Evolutionary conservation across 2,113 vertebrate species (phyloP).

Genomic region (Myotis yumanensis): DNA sequence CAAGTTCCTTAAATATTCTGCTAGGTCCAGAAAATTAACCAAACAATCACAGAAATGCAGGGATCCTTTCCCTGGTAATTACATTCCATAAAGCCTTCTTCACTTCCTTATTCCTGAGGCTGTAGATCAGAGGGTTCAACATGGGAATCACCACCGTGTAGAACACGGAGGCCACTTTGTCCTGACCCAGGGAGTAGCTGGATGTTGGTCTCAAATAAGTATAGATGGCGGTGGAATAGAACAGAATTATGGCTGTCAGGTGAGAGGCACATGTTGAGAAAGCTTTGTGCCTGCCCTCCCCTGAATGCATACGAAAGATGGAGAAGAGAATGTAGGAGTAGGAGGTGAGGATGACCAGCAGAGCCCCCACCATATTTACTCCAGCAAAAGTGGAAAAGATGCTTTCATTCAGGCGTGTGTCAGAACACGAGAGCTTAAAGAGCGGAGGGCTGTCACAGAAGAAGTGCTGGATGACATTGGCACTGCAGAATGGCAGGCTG

Average conservation of each 20-base stretch:
- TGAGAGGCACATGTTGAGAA: slow-evolving; percentile 63
- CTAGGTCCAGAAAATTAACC: neutral
- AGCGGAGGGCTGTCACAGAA: slow-evolving; percentile 70
- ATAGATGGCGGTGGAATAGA: slow-evolving; percentile 45
- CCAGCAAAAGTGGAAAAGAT: slow-evolving; percentile 57
- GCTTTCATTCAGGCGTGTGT: slow-evolving; percentile 37
- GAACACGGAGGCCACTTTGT: slow-evolving; percentile 55
- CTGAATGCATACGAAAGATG: slow-evolving; percentile 2
- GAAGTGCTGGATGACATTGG: slow-evolving; percentile 68
- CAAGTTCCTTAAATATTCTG: neutral
- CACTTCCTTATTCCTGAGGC: slow-evolving; percentile 62
- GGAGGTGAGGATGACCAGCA: slow-evolving; percentile 57
- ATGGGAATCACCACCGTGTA: slow-evolving; percentile 63
- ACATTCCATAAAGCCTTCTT: slow-evolving; percentile 44
- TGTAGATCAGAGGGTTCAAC: slow-evolving; percentile 66
- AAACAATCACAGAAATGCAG: neutral
- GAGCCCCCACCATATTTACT: neutral
- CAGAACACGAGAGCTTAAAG: slow-evolving; percentile 59
- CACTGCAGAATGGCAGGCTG: slow-evolving; percentile 60
- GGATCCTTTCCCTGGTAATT: neutral
- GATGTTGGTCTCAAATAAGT: slow-evolving; percentile 63
- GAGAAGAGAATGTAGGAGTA: slow-evolving; percentile 56
- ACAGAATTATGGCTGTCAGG: slow-evolving; percentile 40
- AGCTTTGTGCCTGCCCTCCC: slow-evolving; percentile 45
- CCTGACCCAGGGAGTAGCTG: slow-evolving; percentile 40